A percentile compares a stretch with the other conserved stretches of the same genome.
Conservation (phyloP, 2,888 invertebrate genomes). For the Acrobeloides nanus region DNA sequence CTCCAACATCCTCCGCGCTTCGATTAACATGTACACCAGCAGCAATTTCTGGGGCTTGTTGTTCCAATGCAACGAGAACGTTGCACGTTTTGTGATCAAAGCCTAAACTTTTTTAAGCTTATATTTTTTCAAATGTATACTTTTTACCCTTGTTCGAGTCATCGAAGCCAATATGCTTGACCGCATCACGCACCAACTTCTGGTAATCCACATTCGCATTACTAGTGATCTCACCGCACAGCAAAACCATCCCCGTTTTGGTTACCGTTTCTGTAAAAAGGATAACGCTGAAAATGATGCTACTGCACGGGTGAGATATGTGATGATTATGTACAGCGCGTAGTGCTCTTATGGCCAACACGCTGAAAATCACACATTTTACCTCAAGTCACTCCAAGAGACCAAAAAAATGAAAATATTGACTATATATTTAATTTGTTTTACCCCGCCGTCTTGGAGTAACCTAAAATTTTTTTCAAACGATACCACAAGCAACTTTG, state of each 20-base stretch:
- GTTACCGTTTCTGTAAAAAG: slow-evolving; percentile 81
- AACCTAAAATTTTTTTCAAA: no score
- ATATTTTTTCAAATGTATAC: no score
- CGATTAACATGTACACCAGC: slow-evolving; percentile 76
- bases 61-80: slow-evolving; percentile 88
- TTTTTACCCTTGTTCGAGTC: slow-evolving; percentile 76
- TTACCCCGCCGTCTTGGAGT: no score
- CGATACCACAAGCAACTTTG: slow-evolving; percentile 56
- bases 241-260: slow-evolving; percentile 94
- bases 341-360: no score
- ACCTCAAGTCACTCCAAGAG: no score
- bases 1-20: slow-evolving; percentile 77
- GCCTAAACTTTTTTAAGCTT: no score
- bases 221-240: slow-evolving; percentile 96
- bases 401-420: slow-evolving; percentile 13
- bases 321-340: no score
- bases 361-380: no score
- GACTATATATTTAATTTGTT: no score
- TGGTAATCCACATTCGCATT: slow-evolving; percentile 95
- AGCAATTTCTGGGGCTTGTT: slow-evolving; percentile 89
- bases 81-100: slow-evolving; percentile 99
- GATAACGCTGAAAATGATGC: no score
- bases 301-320: no score
- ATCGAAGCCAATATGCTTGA: slow-evolving; percentile 95
- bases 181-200: slow-evolving; percentile 85